Percentiles rank a stretch among this genome's conserved stretches.
Evolutionary conservation across 2,888 invertebrate species (phyloP).

Genomic region (Standfussiana lucernea): DNA sequence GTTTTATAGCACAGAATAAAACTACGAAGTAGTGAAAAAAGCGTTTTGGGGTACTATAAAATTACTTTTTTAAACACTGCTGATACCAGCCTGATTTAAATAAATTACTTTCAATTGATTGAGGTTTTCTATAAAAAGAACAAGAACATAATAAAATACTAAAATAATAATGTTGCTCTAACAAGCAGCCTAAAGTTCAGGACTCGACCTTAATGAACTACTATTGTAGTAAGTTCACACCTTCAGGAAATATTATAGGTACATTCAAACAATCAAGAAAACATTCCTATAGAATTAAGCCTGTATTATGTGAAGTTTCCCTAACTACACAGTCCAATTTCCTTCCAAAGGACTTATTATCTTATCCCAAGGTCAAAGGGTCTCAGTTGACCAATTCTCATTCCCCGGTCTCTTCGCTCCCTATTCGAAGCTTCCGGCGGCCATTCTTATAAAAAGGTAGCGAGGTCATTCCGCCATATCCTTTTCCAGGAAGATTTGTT

Average conservation of each 20-base stretch:
- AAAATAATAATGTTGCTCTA: neutral
- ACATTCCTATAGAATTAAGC: conserved; percentile 25
- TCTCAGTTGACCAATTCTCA: conserved; percentile 50
- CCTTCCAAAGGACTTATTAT: conserved; percentile 49
- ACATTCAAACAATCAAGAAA: conserved; percentile 14
- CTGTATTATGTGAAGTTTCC: conserved; percentile 37
- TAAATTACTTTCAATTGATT: neutral
- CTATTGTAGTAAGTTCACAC: neutral
- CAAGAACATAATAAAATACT: neutral
- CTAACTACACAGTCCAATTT: conserved; percentile 45
- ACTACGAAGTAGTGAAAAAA: neutral
- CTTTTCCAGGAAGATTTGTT: conserved; percentile 52
- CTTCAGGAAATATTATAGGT: neutral
- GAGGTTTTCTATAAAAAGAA: neutral
- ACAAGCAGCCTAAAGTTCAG: neutral
- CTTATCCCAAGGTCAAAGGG: conserved; percentile 45
- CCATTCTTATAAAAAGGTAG: conserved; percentile 58
- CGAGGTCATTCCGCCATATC: conserved; percentile 44
- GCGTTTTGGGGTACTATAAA: neutral
- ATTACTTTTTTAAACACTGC: neutral
- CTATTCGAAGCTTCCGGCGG: conserved; percentile 48
- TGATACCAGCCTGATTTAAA: neutral
- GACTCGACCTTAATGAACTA: no score
- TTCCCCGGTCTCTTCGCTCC: conserved; percentile 17
- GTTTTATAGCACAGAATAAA: neutral